Conservation (phyloP, 2,113 vertebrate genomes). For the Gymnorhina tibicen region DNA sequence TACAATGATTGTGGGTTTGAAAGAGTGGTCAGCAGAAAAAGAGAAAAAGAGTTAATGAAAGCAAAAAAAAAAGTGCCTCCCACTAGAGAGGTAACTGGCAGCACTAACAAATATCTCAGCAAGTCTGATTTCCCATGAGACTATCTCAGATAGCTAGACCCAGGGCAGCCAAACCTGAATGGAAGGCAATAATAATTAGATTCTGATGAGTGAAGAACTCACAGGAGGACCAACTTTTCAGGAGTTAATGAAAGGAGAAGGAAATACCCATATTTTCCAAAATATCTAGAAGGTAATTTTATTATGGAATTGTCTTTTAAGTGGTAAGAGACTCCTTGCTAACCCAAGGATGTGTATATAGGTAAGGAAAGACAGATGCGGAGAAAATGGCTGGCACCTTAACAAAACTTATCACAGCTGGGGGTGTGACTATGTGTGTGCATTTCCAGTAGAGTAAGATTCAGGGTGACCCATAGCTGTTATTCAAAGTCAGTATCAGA, state of each 20-base stretch:
- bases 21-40: conserved; percentile 51
- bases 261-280: conserved; percentile 41
- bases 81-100: conserved; percentile 15
- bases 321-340: not conserved
- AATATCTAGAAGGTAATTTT: conserved; percentile 10
- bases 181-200: conserved; percentile 73
- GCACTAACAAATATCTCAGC: conserved; percentile 63
- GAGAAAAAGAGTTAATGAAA: conserved; percentile 64
- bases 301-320: conserved; percentile 6
- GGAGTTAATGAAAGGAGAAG: conserved; percentile 62
- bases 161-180: conserved; percentile 49
- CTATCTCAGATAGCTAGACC: conserved; percentile 9
- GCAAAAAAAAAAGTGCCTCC: not conserved
- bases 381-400: not conserved
- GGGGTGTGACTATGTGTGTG: conserved; percentile 54
- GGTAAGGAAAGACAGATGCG: not conserved
- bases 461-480: conserved; percentile 67
- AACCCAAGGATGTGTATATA: not conserved
- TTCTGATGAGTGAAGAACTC: conserved; percentile 66
- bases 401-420: conserved; percentile 56
- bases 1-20: not conserved
- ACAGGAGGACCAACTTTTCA: conserved; percentile 36
- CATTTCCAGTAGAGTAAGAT: conserved; percentile 59
- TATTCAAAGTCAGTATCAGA: conserved; percentile 75
- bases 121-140: conserved; percentile 67